Base-by-base conservation (phyloP, 2,113 vertebrate genomes). In the Hucho hucho region DNA sequence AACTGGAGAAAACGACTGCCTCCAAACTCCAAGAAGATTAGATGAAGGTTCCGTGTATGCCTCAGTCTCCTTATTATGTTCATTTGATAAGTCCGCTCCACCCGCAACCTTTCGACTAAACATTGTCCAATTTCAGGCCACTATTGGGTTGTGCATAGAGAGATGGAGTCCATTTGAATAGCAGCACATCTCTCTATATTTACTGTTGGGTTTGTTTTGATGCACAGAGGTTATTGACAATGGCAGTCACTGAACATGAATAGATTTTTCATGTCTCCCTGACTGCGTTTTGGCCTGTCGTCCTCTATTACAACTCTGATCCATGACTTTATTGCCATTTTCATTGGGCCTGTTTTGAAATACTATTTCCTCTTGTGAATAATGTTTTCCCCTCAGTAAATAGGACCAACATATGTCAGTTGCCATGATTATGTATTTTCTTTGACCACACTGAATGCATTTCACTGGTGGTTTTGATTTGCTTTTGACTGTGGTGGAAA, bases 1-100 rank as follows among this genome's bases (percentile, higher is more conserved):
- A 87, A 88, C 78, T 61, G 76, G 79, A 84, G 77, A 84, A 85
- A 87, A 89, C 81, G 70, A 79, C 75, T 63, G 61, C 73, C 76
- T 89, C 73, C 65, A 71, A 85, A 90, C 63, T 81, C 75, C 78
- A 74, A 78, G 79, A 80, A 75, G 75, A 92, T 93, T 88, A 69
- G 86, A 92, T 93, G 91, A 92, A 67, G 68, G 76, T 64, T 53
- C 68, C 73, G 69, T 78, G 72, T 83, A 78, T 83, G 84, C 79
- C 78, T 22, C 81, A 70, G 79, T 81, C 79, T 88, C 83, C 82
- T 79, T 78, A 88, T 88, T 86, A 83, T 74, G 80, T 24, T 84
- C 77, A 88, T 84, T 83, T 83, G 80, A 87, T 88, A 87, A 81
- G 46, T 81, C 59, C 58, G 12, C 4, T 22, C 0, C 49, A 53